Conservation (phyloP, 2,113 vertebrate genomes). For the Turdus rufiventris region DNA sequence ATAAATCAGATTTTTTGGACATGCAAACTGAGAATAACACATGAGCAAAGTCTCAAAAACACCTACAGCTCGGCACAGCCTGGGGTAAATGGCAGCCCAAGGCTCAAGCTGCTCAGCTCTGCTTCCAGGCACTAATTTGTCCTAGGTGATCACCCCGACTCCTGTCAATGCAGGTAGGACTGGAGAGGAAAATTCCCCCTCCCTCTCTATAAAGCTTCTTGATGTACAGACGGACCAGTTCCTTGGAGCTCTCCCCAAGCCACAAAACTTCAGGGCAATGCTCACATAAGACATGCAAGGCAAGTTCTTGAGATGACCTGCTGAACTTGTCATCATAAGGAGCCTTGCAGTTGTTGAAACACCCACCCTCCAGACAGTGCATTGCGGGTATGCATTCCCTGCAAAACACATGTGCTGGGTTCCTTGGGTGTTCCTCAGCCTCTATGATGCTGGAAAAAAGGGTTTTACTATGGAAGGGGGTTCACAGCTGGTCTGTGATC, state of each 20-base stretch:
- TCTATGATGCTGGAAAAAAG: not conserved
- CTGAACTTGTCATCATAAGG: not conserved
- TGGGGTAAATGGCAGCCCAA: not conserved
- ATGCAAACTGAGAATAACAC: not conserved
- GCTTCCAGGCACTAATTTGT: not conserved
- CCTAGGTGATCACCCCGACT: not conserved
- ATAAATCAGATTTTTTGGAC: not conserved
- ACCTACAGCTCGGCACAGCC: not conserved
- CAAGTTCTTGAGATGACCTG: not conserved
- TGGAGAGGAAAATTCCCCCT: not conserved
- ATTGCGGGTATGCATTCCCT: accelerated
- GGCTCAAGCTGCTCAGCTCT: not conserved
- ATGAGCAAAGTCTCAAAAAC: not conserved
- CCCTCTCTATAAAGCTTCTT: not conserved
- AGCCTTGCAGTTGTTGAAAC: not conserved
- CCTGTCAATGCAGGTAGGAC: not conserved
- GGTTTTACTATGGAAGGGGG: no score
- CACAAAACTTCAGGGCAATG: not conserved
- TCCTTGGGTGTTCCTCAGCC: not conserved
- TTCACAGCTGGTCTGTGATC: no score
- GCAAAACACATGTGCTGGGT: not conserved
- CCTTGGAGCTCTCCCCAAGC: not conserved
- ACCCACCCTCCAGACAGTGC: not conserved
- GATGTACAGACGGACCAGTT: not conserved
- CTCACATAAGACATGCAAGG: not conserved